Evolutionary conservation across 2,888 invertebrate genomes (phyloP).

Genomic region (Patella caerulea): DNA sequence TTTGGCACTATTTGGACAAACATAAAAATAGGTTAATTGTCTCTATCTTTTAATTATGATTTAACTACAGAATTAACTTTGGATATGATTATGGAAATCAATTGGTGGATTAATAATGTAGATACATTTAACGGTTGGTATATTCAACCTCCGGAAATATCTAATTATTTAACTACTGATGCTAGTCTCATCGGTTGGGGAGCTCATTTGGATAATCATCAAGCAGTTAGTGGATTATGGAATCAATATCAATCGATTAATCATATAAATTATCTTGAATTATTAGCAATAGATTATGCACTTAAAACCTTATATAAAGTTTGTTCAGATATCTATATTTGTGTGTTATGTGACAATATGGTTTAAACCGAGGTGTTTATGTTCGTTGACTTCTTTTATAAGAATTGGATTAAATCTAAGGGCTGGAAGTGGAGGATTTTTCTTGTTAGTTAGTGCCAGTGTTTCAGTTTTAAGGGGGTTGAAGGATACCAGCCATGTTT

Average conservation of each 20-base stretch:
- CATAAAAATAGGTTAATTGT: neutral
- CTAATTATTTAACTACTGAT: neutral
- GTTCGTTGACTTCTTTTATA: too few relatives aligned
- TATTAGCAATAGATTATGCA: neutral
- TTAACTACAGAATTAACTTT: neutral
- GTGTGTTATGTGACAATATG: conserved; percentile 23
- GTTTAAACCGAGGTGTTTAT: neutral
- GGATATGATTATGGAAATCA: neutral
- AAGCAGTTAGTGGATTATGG: neutral
- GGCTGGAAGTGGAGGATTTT: too few relatives aligned
- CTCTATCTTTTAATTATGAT: neutral
- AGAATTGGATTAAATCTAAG: too few relatives aligned
- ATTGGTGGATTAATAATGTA: neutral
- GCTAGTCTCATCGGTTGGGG: neutral
- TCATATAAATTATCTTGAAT: neutral
- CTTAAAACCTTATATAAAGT: neutral
- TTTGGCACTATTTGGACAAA: neutral
- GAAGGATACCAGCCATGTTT: too few relatives aligned
- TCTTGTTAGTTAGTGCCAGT: too few relatives aligned
- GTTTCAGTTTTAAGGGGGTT: too few relatives aligned
- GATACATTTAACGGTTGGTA: neutral
- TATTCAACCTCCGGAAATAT: neutral
- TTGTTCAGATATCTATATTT: neutral
- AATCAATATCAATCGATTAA: neutral
- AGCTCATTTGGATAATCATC: neutral